Evolutionary conservation across 2,797 vertebrate genomes (phyloP).

Genomic region (Schizopygopsis malacanthus): DNA sequence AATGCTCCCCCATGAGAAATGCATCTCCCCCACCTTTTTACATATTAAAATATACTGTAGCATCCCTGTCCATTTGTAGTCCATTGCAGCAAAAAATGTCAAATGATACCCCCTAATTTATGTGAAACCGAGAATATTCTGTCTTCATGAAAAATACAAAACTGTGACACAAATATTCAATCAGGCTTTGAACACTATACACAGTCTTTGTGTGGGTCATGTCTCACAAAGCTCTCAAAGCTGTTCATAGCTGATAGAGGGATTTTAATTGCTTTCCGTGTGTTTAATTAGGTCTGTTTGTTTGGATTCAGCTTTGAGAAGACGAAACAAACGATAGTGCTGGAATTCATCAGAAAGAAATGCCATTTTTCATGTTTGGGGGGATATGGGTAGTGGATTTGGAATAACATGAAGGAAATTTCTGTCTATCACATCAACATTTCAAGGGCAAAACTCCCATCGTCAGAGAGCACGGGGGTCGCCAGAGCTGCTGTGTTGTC

Average conservation of each 20-base stretch:
- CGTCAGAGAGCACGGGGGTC: conserved; percentile 64
- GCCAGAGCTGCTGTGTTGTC: conserved; percentile 58
- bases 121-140: not conserved
- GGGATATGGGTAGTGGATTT: not conserved
- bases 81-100: not conserved
- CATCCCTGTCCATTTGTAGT: not conserved
- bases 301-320: conserved; percentile 67
- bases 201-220: conserved; percentile 64
- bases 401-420: conserved; percentile 37
- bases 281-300: conserved; percentile 75
- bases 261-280: conserved; percentile 74
- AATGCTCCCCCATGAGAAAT: not conserved
- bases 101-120: conserved; percentile 4
- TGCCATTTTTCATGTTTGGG: conserved; percentile 25
- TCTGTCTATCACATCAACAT: conserved; percentile 39
- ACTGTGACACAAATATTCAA: conserved; percentile 12
- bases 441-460: conserved; percentile 62
- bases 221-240: conserved; percentile 61
- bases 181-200: conserved; percentile 60
- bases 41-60: not conserved
- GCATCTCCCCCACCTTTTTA: not conserved
- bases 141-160: not conserved
- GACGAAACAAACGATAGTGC: conserved; percentile 61
- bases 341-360: conserved; percentile 40
- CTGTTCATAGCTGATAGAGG: conserved; percentile 71